Conservation (phyloP, 2,888 invertebrate species). For the Proisotoma minuta region DNA sequence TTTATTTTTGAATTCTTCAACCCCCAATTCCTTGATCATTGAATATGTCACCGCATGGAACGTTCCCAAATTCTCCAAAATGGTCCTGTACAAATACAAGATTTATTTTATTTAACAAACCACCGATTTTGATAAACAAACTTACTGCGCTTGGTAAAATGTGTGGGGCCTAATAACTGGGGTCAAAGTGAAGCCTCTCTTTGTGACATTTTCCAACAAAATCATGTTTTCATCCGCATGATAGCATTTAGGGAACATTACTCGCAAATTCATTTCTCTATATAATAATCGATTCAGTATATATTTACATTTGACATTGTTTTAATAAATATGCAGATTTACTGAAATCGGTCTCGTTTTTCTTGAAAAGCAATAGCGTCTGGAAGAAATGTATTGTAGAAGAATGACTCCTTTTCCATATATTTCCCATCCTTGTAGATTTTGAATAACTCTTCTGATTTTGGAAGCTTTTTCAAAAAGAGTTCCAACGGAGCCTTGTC, state of each 20-base stretch:
- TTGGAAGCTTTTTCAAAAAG: slow-evolving; percentile 8
- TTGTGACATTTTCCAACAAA: slow-evolving; percentile 12
- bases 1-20: slow-evolving; percentile 8
- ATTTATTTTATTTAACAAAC: no score
- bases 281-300: not conserved
- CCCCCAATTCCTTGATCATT: slow-evolving; percentile 9
- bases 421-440: not conserved
- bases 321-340: not conserved
- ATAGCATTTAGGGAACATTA: slow-evolving; percentile 17
- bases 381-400: slow-evolving; percentile 12
- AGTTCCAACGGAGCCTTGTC: slow-evolving; percentile 7
- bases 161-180: slow-evolving; percentile 7
- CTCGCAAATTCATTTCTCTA: not conserved
- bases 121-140: not conserved
- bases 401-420: slow-evolving; percentile 17
- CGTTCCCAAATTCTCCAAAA: slow-evolving; percentile 11
- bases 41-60: slow-evolving; percentile 13
- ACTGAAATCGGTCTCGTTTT: slow-evolving; percentile 7
- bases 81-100: not conserved
- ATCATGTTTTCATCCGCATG: slow-evolving; percentile 12
- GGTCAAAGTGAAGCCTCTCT: slow-evolving; percentile 4
- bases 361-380: not conserved
- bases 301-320: not conserved
- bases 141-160: slow-evolving; percentile 13
- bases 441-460: not conserved